phyloP scores from a whole-genome alignment of 2,888 invertebrate genomes.

The Sesia apiformis region DNA sequence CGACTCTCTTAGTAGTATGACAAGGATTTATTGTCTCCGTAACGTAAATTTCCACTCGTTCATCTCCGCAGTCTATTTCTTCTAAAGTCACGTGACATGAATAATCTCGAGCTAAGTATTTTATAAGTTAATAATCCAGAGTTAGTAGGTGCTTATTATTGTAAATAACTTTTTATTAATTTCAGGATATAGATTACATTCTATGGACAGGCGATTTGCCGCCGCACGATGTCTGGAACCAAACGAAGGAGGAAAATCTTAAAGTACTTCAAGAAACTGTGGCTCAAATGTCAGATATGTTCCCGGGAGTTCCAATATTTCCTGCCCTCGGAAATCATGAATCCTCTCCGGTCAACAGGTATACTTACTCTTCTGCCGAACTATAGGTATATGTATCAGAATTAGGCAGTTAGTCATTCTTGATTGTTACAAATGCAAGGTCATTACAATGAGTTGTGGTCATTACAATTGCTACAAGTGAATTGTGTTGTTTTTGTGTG shows the following conservation, averaged over 20 bases:
- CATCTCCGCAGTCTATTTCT: too few relatives aligned
- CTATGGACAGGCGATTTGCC: constrained; percentile 97
- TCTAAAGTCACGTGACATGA: too few relatives aligned
- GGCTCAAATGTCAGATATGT: constrained; percentile 87
- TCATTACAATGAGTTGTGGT: not conserved
- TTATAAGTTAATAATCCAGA: too few relatives aligned
- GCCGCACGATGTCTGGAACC: constrained; percentile 96
- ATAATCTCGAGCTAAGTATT: too few relatives aligned
- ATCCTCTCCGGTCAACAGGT: constrained; percentile 96
- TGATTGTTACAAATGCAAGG: not conserved
- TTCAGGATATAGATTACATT: constrained; percentile 92
- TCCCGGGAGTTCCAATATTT: constrained; percentile 94
- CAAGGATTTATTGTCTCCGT: too few relatives aligned
- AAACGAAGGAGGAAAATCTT: constrained; percentile 90
- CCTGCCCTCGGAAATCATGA: constrained; percentile 98
- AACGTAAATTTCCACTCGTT: too few relatives aligned
- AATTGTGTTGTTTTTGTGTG: too few relatives aligned
- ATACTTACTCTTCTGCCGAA: constrained; percentile 8
- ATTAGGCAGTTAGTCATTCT: too few relatives aligned
- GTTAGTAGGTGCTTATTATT: too few relatives aligned
- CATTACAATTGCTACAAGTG: not conserved
- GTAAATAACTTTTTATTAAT: constrained; percentile 7
- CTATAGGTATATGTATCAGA: too few relatives aligned
- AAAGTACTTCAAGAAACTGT: constrained; percentile 90
- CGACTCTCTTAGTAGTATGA: too few relatives aligned